phyloP scores from a whole-genome alignment of 2,888 invertebrate genomes.

The Lasioglossum figueresi region DNA sequence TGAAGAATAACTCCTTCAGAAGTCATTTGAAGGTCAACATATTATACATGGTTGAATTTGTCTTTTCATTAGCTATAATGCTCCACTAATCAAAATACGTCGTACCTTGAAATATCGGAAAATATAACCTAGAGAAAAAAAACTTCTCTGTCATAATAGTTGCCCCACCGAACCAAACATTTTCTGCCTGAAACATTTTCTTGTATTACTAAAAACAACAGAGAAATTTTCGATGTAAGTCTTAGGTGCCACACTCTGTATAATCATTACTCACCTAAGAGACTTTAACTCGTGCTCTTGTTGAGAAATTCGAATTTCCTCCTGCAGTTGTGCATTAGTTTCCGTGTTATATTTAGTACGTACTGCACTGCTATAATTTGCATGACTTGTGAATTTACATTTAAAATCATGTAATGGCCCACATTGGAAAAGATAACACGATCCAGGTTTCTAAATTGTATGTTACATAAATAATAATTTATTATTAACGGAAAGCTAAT shows the following conservation, averaged over 20 bases:
- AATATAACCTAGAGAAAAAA: no score
- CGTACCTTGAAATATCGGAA: no score
- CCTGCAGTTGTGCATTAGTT: conserved; percentile 86
- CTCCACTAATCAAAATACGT: no score
- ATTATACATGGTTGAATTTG: no score
- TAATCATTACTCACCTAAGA: conserved; percentile 85
- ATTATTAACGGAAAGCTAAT: not conserved
- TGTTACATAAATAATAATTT: not conserved
- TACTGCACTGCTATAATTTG: conserved; percentile 94
- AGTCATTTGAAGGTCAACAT: no score
- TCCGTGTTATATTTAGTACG: conserved; percentile 86
- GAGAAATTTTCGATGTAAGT: no score
- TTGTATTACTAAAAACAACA: no score
- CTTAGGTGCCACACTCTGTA: not conserved
- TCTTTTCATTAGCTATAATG: no score
- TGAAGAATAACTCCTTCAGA: no score
- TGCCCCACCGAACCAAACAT: no score
- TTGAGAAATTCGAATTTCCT: conserved; percentile 89
- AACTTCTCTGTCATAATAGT: no score
- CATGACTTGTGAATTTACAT: conserved; percentile 95
- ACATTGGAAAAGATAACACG: conserved; percentile 96
- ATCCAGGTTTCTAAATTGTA: conserved; percentile 90
- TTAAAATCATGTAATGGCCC: conserved; percentile 95
- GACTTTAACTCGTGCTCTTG: conserved; percentile 90
- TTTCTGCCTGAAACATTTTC: no score